These are phyloP conservation scores for Cheiracanthium punctorium DNA, from an alignment of 2,888 invertebrate species.

Conservation along the genomic window DNA sequence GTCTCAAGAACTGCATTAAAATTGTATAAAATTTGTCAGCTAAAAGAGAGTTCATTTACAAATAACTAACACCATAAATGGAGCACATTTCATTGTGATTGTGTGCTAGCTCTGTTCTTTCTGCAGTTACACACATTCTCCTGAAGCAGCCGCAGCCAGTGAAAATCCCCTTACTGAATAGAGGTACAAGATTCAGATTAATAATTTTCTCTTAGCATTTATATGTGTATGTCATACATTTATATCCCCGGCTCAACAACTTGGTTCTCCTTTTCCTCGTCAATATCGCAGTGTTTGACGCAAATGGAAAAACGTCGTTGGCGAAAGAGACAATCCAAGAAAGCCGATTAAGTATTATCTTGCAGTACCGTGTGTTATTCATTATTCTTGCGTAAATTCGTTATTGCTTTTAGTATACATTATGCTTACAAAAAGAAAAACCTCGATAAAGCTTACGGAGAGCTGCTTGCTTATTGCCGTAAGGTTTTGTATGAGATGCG, in stretches of 20 bases:
- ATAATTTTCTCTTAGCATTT: background rate
- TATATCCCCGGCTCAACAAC: background rate
- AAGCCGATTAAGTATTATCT: constrained; percentile 1
- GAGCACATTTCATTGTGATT: no score
- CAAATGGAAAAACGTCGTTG: background rate
- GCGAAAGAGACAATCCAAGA: background rate
- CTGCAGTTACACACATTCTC: no score
- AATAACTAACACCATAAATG: no score
- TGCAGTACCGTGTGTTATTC: background rate
- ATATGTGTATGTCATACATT: background rate
- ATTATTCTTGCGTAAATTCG: background rate
- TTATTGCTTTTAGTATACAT: background rate
- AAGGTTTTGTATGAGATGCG: no score
- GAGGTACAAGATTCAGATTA: background rate
- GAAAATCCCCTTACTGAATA: background rate
- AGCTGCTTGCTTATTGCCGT: no score
- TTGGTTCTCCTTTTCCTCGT: background rate
- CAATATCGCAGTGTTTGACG: background rate
- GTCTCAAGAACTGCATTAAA: no score
- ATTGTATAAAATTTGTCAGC: no score
- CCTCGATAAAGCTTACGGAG: no score
- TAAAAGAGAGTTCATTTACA: no score
- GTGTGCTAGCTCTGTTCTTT: no score
- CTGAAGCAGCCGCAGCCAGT: no score
- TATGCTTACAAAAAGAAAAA: background rate